Percentiles rank a stretch among this genome's conserved stretches.
Conservation (phyloP, 2,113 vertebrate genomes). For the Onychostoma macrolepis region DNA sequence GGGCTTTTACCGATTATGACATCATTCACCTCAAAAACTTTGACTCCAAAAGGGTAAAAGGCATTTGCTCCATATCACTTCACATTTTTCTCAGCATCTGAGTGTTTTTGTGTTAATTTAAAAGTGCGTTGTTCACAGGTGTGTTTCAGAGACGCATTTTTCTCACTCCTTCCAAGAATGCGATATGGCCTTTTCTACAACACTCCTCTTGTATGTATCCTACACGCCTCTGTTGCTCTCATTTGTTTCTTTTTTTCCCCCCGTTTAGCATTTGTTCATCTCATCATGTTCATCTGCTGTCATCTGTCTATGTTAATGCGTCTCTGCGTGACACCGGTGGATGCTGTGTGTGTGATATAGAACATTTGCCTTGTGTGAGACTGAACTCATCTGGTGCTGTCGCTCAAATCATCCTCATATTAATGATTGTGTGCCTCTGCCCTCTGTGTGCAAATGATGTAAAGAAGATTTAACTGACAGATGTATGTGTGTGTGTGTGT, state of each 20-base stretch:
- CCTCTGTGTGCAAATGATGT: slow-evolving; percentile 52
- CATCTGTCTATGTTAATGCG: slow-evolving; percentile 29
- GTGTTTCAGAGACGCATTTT: slow-evolving; percentile 91
- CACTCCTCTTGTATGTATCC: slow-evolving; percentile 88
- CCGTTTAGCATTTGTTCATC: slow-evolving; percentile 51
- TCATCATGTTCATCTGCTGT: slow-evolving; percentile 7
- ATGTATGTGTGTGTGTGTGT: slow-evolving; percentile 50
- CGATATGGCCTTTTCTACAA: slow-evolving; percentile 96
- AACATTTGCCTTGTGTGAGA: slow-evolving; percentile 29
- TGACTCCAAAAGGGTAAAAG: slow-evolving; percentile 89
- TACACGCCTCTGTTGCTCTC: slow-evolving; percentile 66
- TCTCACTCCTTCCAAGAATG: slow-evolving; percentile 95
- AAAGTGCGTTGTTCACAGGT: slow-evolving; percentile 75
- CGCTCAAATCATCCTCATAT: slow-evolving; percentile 47
- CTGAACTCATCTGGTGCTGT: slow-evolving; percentile 18
- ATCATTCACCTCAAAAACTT: slow-evolving; percentile 92
- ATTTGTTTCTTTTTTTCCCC: slow-evolving; percentile 38
- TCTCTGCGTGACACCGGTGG: background rate
- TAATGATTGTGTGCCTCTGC: slow-evolving; percentile 47
- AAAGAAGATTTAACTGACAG: slow-evolving; percentile 11
- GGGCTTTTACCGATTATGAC: slow-evolving; percentile 86
- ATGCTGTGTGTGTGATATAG: background rate
- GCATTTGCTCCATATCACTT: background rate
- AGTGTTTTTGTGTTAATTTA: background rate
- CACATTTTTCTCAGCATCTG: background rate